Evolutionary conservation across 2,797 vertebrate genomes (phyloP), one percentile per base, ranked within the genome.

Genomic region (Mormyrus proboscirostris): DNA sequence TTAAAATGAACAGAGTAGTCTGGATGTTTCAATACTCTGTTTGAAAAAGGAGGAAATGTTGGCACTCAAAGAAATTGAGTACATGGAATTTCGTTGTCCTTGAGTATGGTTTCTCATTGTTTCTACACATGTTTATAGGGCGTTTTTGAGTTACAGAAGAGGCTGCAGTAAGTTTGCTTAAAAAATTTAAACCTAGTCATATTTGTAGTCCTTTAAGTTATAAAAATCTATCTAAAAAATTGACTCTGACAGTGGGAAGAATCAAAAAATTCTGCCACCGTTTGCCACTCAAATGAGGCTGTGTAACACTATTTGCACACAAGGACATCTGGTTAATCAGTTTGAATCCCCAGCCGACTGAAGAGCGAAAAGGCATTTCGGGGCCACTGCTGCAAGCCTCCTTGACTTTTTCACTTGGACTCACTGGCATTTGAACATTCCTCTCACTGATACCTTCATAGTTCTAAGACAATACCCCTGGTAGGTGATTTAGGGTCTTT

Each of bases 251-350:
- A 94, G 93, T 41, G 92, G 93, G 92, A 92, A 89, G 93, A 93
- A 90, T 94, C 92, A 93, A 91, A 89, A 91, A 93, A 92, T 91
- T 92, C 91, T 25, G 88, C 92, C 92, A 93, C 93, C 92, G 93
- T 95, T 95, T 95, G 93, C 94, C 94, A 93, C 94, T 94, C 95
- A 94, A 94, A 94, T 89, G 84, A 91, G 90, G 91, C 86, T 76
- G 88, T 90, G 92, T 94, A 94, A 92, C 92, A 93, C 94, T 84
- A 93, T 92, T 93, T 89, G 94, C 94, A 93, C 94, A 93, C 90
- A 93, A 93, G 94, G 95, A 95, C 94, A 93, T 95, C 94, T 95
- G 94, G 94, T 95, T 95, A 95, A 96, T 95, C 95, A 95, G 95
- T 95, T 94, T 94, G 91, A 92, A 94, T 94, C 95, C 92, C 94